Conservation (phyloP, 2,888 invertebrate species). For the Archips xylosteana region DNA sequence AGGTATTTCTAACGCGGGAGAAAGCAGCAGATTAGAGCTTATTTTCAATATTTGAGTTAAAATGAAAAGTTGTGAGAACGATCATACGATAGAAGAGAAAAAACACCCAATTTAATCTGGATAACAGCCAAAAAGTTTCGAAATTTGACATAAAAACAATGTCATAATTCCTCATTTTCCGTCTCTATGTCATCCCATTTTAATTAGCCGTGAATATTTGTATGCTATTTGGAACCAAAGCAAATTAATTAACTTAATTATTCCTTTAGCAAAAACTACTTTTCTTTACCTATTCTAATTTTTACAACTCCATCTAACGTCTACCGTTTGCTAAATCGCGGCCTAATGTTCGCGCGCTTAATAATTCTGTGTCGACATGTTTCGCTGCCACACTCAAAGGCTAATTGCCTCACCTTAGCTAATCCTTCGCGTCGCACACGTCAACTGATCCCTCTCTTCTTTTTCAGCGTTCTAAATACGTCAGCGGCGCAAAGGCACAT, state of each 20-base stretch:
- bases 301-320: neutral
- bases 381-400: constrained; percentile 55
- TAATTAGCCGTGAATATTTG: too few species aligned
- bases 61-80: too few species aligned
- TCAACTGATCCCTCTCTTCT: constrained; percentile 70
- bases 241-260: neutral
- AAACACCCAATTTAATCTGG: too few species aligned
- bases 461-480: constrained; percentile 78
- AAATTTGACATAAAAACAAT: too few species aligned
- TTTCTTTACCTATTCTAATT: too few species aligned
- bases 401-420: constrained; percentile 73
- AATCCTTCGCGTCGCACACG: constrained; percentile 60
- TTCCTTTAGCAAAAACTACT: neutral
- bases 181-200: too few species aligned
- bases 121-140: too few species aligned
- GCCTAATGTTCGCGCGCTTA: constrained; percentile 9
- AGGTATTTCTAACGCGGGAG: too few species aligned
- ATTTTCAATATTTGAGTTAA: too few species aligned
- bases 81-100: too few species aligned
- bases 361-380: constrained; percentile 53
- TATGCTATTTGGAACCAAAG: neutral
- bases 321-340: neutral
- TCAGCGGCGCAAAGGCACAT: constrained; percentile 63
- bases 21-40: too few species aligned
- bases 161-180: too few species aligned